Evolutionary conservation across 2,113 vertebrate genomes (phyloP).

Genomic region (Vireo altiloquus): DNA sequence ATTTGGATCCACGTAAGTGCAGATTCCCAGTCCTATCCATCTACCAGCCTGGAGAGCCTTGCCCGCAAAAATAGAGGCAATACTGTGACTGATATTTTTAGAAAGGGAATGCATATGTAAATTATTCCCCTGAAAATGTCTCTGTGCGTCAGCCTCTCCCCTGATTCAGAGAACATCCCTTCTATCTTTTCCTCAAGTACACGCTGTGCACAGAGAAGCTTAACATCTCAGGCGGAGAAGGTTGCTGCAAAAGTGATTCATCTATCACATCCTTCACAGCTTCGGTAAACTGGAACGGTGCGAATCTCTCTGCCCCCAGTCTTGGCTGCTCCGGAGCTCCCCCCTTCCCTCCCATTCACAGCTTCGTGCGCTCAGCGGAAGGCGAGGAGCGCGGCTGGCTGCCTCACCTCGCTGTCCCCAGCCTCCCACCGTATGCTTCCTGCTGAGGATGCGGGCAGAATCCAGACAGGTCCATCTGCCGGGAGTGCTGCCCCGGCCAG

Average conservation of each 20-base stretch:
- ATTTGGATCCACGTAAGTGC: background rate
- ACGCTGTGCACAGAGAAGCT: background rate
- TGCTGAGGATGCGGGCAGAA: background rate
- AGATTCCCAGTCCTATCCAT: constrained; percentile 5
- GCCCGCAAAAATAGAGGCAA: constrained; percentile 40
- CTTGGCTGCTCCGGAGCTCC: background rate
- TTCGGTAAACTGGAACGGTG: background rate
- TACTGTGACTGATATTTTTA: constrained; percentile 51
- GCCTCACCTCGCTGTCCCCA: background rate
- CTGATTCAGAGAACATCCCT: constrained; percentile 58
- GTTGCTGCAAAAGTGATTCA: constrained; percentile 58
- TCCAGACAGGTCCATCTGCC: background rate
- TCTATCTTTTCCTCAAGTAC: constrained; percentile 58
- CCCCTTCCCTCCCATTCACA: background rate
- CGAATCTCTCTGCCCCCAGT: background rate
- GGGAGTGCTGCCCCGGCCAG: background rate
- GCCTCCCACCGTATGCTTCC: background rate
- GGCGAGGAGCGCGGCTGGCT: background rate
- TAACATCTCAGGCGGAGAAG: background rate
- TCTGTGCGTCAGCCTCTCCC: constrained; percentile 59
- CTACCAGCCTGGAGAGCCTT: background rate
- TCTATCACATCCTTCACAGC: constrained; percentile 49
- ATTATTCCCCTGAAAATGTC: constrained; percentile 57
- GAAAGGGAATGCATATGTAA: constrained; percentile 65
- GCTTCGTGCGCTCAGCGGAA: rapidly evolving